Base-by-base conservation (phyloP, 1,140 invertebrate genomes). In the Aphidius gifuensis region DNA sequence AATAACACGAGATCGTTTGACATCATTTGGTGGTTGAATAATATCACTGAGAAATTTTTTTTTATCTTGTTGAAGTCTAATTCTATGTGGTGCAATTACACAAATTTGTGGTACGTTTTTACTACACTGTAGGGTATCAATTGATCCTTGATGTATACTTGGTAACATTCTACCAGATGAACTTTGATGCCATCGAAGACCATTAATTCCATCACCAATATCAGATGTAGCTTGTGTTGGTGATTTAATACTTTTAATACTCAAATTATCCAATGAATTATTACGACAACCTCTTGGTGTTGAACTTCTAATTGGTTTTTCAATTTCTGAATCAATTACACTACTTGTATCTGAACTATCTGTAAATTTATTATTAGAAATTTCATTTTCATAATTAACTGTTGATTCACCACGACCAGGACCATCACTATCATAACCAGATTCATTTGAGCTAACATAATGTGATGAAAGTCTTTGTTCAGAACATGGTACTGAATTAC, bases 391-490 rank as follows among this genome's bases (percentile, higher is more conserved):
- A 9, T 72, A 79, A 7, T 73, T 72, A 0, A 71, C 71, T 0
- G 74, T 74, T 0, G 73, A 77, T 56, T 81, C 78, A 11, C 64
- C 64, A 11, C 78, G 73, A 1, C 77, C 70, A 0, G 87, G 83
- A 11, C 88, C 86, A 69, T 92, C 90, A 74, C 90, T 91, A 67
- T 92, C 90, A 72, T 92, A 92, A 21, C 90, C 90, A 42, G 90
- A 92, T 77, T 92, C 90, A 72, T 91, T 92, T 39, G 89, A 92
- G 75, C 89, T 90, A 9, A 91, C 85, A 73, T 90, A 90, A 75
- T 87, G 80, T 21, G 77, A 80, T 2, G 79, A 80, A 32, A 81
- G 62, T 62, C 78, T 73, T 59, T 79, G 80, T 56, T 80, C 77
- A n/a, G 69, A 69, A 21, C 71, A 78, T 0, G 73, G 74, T 3